Conservation (phyloP, 2,888 invertebrate genomes). For the Stenodera caucasica region DNA sequence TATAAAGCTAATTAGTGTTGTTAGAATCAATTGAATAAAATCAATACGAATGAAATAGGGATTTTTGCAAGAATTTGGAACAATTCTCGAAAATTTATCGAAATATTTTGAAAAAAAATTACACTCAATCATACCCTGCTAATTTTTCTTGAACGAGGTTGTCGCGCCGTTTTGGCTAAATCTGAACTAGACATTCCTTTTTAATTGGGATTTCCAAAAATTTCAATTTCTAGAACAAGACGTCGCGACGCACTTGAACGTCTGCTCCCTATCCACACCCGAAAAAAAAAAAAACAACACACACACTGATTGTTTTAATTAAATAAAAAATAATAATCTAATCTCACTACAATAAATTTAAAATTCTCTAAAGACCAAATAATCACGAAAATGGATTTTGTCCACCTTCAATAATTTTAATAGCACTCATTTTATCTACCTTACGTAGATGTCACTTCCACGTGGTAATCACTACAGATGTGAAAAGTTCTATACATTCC, state of each 20-base stretch:
- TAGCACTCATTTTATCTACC: neutral
- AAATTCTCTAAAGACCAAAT: neutral
- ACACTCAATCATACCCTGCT: conserved; percentile 49
- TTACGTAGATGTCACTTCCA: neutral
- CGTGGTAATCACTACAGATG: neutral
- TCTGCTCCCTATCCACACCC: neutral
- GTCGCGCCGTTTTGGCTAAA: conserved; percentile 38
- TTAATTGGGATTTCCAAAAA: neutral
- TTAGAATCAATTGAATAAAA: too few relatives aligned
- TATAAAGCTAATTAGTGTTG: too few relatives aligned
- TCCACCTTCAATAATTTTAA: neutral
- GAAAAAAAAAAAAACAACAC: neutral
- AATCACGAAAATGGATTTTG: conserved; percentile 1
- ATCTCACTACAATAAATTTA: too few relatives aligned
- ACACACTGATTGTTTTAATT: neutral
- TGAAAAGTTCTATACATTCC: neutral
- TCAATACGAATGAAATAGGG: too few relatives aligned
- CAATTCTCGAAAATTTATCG: too few relatives aligned
- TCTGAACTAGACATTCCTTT: conserved; percentile 27
- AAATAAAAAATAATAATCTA: too few relatives aligned
- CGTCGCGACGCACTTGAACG: conserved; percentile 3
- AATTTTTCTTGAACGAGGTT: conserved; percentile 54
- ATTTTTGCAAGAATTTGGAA: too few relatives aligned
- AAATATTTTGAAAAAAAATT: too few relatives aligned
- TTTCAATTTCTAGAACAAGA: neutral